Evolutionary conservation across 1,140 invertebrate species (phyloP), one percentile per base, ranked within the genome.

Genomic region (Drosophila mayri): DNA sequence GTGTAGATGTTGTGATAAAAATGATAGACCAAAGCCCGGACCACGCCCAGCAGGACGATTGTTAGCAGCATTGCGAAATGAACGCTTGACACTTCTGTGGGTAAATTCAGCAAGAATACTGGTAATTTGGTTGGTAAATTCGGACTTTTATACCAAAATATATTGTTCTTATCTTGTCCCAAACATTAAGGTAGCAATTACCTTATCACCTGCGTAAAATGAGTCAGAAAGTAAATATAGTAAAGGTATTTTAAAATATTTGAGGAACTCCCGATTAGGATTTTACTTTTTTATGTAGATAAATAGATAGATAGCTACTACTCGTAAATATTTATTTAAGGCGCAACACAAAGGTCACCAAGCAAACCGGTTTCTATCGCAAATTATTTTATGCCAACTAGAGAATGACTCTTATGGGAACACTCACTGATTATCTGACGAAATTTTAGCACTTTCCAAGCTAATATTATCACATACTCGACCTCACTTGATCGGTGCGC

Each of bases 1-100:
- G 76, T 92, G 68, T 92, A 86, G 9, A 3, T 66, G 10, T 82
- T 65, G 0, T 44, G 49, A 12, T 75, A 80, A 20, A 62, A 77
- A 14, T 28, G 35, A 16, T 67, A 80, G 38, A 41, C 20, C 35
- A 87, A 35, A 10, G 67, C 61, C 35, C 74, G 7, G 9, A 38
- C 72, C 37, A 71, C 58, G 43, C 67, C 68, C 38, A 90, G 6
- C 4, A 90, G 30, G 12, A 63, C 55, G 5, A 84, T 18, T 35
- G 70, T 72, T n/a, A 76, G 6, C 3, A 81, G 40, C 37, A 81
- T 20, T 32, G 63, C 64, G 35, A 25, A 22, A 10, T 12, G 3
- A 28, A 32, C 5, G 16, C 44, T 64, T 32, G 12, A 18, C n/a
- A 20, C 28, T 35, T 38, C 18, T 41, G 18, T 25, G 8, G 61